A percentile compares a stretch with the other conserved stretches of the same genome.
phyloP scores from a whole-genome alignment of 2,113 vertebrate genomes.

The Leucosticte australis region DNA sequence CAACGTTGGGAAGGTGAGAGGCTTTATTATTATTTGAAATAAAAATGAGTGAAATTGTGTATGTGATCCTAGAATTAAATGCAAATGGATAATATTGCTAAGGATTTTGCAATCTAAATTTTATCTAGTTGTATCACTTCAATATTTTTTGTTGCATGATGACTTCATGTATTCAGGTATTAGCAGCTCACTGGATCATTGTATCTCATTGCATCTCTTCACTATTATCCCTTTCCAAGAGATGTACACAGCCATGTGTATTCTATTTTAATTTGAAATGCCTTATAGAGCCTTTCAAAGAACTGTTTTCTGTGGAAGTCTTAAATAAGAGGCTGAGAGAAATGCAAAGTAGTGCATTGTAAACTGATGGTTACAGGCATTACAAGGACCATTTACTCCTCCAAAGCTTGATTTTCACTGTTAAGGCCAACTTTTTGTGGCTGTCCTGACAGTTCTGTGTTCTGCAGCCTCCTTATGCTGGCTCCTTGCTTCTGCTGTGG shows the following conservation, averaged over 20 bases:
- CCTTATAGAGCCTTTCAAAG: not conserved
- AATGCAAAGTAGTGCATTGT: not conserved
- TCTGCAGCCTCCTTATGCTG: not conserved
- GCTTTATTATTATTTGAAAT: not conserved
- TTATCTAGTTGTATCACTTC: not conserved
- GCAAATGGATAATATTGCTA: not conserved
- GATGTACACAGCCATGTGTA: rapidly evolving
- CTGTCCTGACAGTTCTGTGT: not conserved
- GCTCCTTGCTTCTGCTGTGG: not conserved
- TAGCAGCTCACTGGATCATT: not conserved
- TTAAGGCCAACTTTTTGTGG: not conserved
- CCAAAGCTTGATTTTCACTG: not conserved
- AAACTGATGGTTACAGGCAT: not conserved
- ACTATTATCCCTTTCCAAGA: not conserved
- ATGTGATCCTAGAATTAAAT: not conserved
- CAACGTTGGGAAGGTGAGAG: not conserved
- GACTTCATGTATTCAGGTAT: not conserved
- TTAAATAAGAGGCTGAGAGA: not conserved
- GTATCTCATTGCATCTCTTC: not conserved
- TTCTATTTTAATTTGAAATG: not conserved
- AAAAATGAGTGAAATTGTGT: not conserved
- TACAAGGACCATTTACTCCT: not conserved
- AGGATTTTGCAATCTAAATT: not conserved
- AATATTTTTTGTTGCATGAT: not conserved
- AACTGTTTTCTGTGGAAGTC: not conserved